Conservation (phyloP, 2,113 vertebrate genomes). For the Felis catus region F.catus_Fca126_mat1.0 CM031419.1:180097001-180097500, state of each 20-base stretch:
- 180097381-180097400: not conserved
- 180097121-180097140: not conserved
- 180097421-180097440: not conserved
- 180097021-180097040: no score
- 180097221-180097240: not conserved
- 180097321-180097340: not conserved
- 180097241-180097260: not conserved
- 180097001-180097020: no score
- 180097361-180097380: not conserved
- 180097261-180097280: not conserved
- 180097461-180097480: not conserved
- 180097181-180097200: not conserved
- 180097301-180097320: not conserved
- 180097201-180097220: not conserved
- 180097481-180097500: not conserved
- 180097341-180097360: not conserved
- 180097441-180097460: not conserved
- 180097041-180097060: no score
- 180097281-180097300: not conserved
- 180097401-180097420: not conserved
- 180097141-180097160: not conserved
- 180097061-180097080: not conserved
- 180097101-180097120: not conserved
- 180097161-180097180: not conserved
- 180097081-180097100: not conserved